These are phyloP conservation scores for Himalopsyche japonica DNA, from an alignment of 2,888 invertebrate genomes.

Conservation along the genomic window DNA sequence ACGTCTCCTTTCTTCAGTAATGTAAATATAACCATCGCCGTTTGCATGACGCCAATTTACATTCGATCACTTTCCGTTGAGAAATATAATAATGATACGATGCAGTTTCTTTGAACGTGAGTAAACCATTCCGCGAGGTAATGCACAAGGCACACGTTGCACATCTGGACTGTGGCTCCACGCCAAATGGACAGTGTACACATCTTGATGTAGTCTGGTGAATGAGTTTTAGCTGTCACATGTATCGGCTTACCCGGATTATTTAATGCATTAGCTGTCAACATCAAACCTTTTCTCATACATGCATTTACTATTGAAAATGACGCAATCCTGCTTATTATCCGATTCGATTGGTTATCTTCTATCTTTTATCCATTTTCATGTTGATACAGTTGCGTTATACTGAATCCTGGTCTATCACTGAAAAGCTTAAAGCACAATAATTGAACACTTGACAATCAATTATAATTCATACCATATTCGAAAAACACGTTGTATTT, in stretches of 20 bases:
- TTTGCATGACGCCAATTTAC: background rate
- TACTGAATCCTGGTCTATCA: too few species aligned
- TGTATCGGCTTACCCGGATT: background rate
- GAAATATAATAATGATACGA: background rate
- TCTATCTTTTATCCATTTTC: background rate
- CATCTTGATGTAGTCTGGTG: background rate
- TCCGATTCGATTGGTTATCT: background rate
- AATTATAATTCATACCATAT: too few species aligned
- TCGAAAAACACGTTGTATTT: too few species aligned
- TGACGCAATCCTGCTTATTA: background rate
- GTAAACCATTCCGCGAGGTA: background rate
- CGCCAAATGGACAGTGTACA: background rate
- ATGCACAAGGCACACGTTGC: background rate
- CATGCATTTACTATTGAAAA: background rate
- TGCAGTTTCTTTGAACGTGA: background rate
- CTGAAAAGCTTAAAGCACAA: too few species aligned
- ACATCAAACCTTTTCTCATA: background rate
- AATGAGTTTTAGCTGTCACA: background rate
- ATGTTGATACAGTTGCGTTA: too few species aligned
- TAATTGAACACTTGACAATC: too few species aligned
- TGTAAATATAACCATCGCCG: too few species aligned
- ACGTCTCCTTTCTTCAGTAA: too few species aligned
- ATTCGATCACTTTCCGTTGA: background rate
- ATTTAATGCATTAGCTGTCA: background rate
- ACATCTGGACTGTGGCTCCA: background rate